Base-by-base conservation (phyloP, 2,888 invertebrate species). In the Melanotus villosus region DNA sequence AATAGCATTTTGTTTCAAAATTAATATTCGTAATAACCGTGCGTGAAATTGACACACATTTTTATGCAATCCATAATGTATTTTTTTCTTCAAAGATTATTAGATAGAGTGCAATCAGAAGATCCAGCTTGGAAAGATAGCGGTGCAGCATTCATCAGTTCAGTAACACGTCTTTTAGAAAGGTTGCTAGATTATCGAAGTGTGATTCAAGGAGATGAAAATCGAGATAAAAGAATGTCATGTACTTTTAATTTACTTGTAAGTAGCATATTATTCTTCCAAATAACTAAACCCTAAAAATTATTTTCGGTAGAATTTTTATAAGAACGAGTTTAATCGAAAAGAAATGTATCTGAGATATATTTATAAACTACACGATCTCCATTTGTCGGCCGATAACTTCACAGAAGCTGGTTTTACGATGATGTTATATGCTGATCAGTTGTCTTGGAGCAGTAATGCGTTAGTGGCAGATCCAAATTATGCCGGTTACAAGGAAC, bases 321-420 rank as follows among this genome's bases (percentile, higher is more conserved):
- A 98, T 87, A 96, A 97, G 84, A 96, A 95, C 82, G 97, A 97
- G 86, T 96, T 97, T 75, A 96, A 97, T 80, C 90, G 97, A 19
- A 95, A 96, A 79, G 97, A 97, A 85, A 96, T 98, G 95, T 98
- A 98, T 84, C 86, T 97, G 56, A 91, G 94, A 60, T 98, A 98
- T 85, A 97, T 98, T 72, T 97, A 97, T 86, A 97, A 97, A 83
- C 86, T 98, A 32, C 96, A 96, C 82, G 96, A 97, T 81, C 88
- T 98, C 10, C 98, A 98, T 84, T 87, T 96, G 56, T 93, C 93
- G 12, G 94, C 96, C 0, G 96, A 96, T 80, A 98, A 98, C 84
- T 97, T 91, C 81, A 93, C 96, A 0, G 98, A 98, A 86, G 98
- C 98, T 1, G 98, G 96, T 0, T 96, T 96, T 79, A 97, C 98